Base-by-base conservation (phyloP, 2,113 vertebrate species). In the Pollachius pollachius region DNA sequence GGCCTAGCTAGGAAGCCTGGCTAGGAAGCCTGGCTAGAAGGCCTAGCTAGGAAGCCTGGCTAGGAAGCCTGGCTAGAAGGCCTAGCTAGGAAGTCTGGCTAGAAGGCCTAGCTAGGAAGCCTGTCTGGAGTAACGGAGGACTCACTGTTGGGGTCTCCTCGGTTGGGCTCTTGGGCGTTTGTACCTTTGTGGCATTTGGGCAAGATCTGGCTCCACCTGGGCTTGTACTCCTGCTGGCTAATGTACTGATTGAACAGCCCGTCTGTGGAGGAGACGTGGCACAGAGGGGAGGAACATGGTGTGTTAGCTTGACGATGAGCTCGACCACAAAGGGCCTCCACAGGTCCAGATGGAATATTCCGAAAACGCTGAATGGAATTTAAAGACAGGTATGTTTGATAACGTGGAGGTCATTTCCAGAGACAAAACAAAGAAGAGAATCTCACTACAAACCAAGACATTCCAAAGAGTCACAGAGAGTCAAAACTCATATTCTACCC, bases 191-290 rank as follows among this genome's bases (percentile, higher is more conserved):
- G 95, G 78, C 95, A 96, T 90, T 98, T 98, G 1, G 97, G 97
- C 80, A 99, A 97, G 79, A 99, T 99, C 81, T 99, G 97, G 81
- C 94, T 97, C 97, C 97, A 99, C 68, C 97, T 91, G 64, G 97
- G 97, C 79, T 98, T 99, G 86, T 99, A 99, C 85, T 99, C 97
- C 84, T 99, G 97, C 72, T 99, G 97, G 88, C 97, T 98, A 92
- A 99, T 99, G 71, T 99, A 99, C 84, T 99, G 97, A 89, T 96
- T 99, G 90, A 99, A 99, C 69, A 99, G 94, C 60, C 97, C 97
- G 85, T 98, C 97, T 93, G 27, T 21, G 11, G 16, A 62, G 30
- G 57, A 48, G 13, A 23, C 23, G 23, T 23, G n/a, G 52, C 23
- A 71, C 1, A 25, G 13, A 13, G 5, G 60, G 23, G 4, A 17